Base-by-base conservation (phyloP, 2,888 invertebrate species). In the Hirtodrosophila trivittata region DNA sequence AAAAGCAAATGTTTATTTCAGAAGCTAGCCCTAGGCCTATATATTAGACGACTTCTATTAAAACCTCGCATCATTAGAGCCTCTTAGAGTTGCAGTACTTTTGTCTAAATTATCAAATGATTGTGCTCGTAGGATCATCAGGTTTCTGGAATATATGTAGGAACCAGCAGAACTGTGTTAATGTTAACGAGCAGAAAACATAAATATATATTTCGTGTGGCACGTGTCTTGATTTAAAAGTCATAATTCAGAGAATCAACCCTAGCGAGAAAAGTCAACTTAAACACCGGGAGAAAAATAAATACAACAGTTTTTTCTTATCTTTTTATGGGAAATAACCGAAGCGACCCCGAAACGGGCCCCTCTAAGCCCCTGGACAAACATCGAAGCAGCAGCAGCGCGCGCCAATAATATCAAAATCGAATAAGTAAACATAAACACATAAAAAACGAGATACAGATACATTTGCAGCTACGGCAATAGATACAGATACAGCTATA, bases 401-500 rank as follows among this genome's bases (percentile, higher is more conserved):
- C 73, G 74, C 70, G 81, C 74, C 81, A 77, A 77, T 77, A 83
- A 63, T 85, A 78, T 78, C 75, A 47, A 60, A 85, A 78, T 77
- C 85, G 82, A 67, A 77, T 71, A 72, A 60, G 82, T 68, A 82
- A 78, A 78, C 82, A 81, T 25, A 70, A 67, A 77, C 67, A 62
- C 70, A 73, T 62, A 67, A 64, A 67, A 77, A 64, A 54, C 9
- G 28, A 49, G 33, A 33, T 43, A 75, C 28, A 65, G 58, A 74
- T 59, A 80, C 57, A 56, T 33, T 26, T 3, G 5, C 5, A 21
- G 3, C 18, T 21, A 21, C 25, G 25, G 25, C 4, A 28, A 7
- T 28, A 28, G 1, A 9, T 28, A 7, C 9, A n/a, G 7, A 28
- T 28, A 16, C 16, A 37, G 5, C 1, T 9, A 28, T 9, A n/a